Evolutionary conservation across 2,888 invertebrate genomes (phyloP).

Genomic region (Nemotelus pantherinus): DNA sequence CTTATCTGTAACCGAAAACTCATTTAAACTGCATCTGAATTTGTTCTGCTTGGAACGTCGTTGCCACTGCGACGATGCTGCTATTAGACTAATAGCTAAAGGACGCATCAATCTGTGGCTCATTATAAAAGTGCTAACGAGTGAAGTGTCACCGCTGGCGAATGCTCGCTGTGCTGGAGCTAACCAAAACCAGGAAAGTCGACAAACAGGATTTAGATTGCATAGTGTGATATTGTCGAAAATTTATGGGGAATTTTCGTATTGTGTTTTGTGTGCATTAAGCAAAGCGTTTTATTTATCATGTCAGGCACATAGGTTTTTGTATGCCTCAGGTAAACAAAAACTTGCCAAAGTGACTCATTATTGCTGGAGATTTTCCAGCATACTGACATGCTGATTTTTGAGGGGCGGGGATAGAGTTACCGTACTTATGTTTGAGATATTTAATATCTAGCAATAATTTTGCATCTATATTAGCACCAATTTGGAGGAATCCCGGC

Average conservation of each 20-base stretch:
- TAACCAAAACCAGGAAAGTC: no score
- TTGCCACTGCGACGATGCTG: not conserved
- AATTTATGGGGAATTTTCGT: conserved; percentile 35
- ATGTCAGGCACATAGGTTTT: conserved; percentile 25
- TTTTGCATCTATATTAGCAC: no score
- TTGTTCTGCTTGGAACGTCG: not conserved
- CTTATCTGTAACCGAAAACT: conserved; percentile 2
- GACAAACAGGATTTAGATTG: not conserved
- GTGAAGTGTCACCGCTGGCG: conserved; percentile 18
- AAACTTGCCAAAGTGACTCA: conserved; percentile 20
- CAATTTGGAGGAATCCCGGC: no score
- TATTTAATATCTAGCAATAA: no score
- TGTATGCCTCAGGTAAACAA: conserved; percentile 39
- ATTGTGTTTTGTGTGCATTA: conserved; percentile 24
- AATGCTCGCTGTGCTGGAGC: no score
- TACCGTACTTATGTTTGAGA: no score
- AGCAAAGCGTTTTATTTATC: conserved; percentile 13
- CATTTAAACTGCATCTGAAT: conserved; percentile 22
- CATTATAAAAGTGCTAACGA: conserved; percentile 44
- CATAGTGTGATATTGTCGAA: conserved; percentile 30
- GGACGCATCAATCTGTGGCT: conserved; percentile 43
- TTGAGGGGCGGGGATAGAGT: no score
- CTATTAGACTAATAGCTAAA: conserved; percentile 39
- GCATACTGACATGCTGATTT: not conserved
- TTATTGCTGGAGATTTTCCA: conserved; percentile 11